Evolutionary conservation across 2,888 invertebrate genomes (phyloP).

Genomic region (Rhopalosiphum nymphaeae): DNA sequence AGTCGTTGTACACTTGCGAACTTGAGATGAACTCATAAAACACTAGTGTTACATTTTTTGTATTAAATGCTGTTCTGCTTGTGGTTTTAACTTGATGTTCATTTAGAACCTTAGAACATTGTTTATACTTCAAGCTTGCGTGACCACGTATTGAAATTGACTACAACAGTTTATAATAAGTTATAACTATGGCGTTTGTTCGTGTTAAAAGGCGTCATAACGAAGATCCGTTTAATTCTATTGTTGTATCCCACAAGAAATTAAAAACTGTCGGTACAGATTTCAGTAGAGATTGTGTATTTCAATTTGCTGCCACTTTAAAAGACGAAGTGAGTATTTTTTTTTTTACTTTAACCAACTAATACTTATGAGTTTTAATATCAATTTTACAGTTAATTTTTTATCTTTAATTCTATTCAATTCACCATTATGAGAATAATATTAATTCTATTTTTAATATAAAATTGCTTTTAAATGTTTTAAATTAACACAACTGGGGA

Average conservation of each 20-base stretch:
- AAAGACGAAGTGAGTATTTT: slow-evolving; percentile 63
- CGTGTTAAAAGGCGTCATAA: slow-evolving; percentile 67
- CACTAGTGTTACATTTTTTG: no score
- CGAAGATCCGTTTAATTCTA: slow-evolving; percentile 67
- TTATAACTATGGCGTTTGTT: slow-evolving; percentile 67
- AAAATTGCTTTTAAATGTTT: no score
- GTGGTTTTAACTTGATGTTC: not conserved
- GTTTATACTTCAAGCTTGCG: not conserved
- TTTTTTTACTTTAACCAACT: not conserved
- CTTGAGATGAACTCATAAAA: no score
- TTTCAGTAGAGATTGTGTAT: slow-evolving; percentile 66
- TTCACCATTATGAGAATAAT: not conserved
- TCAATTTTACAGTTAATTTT: not conserved
- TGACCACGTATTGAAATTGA: not conserved
- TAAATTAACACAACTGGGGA: no score
- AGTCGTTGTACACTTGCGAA: no score
- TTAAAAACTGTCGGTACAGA: slow-evolving; percentile 66
- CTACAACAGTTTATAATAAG: not conserved
- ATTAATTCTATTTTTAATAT: no score
- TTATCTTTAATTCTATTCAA: not conserved
- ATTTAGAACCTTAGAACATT: not conserved
- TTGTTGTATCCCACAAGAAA: slow-evolving; percentile 67
- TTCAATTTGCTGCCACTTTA: slow-evolving; percentile 68
- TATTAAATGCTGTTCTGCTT: no score
- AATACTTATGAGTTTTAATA: not conserved